Percentiles rank a stretch among this genome's conserved stretches.
Evolutionary conservation across 2,888 invertebrate species (phyloP).

Genomic region (Conistra vaccinii): DNA sequence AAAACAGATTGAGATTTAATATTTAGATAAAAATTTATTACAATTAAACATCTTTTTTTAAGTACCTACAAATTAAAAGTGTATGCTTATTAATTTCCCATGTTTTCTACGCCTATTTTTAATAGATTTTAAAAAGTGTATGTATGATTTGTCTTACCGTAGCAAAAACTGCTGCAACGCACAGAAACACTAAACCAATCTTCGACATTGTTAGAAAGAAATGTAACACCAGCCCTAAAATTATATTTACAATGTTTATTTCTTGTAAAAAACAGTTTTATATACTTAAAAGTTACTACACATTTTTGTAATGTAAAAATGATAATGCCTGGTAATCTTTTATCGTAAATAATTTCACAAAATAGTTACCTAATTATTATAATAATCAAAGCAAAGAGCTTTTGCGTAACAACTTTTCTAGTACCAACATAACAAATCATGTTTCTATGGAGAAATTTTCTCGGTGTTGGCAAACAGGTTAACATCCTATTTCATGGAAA

Average conservation of each 20-base stretch:
- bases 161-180: slow-evolving; percentile 31
- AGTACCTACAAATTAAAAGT: not conserved
- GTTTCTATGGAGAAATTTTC: not conserved
- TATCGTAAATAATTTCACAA: slow-evolving; percentile 44
- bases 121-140: not conserved
- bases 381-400: slow-evolving; percentile 13
- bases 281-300: slow-evolving; percentile 64
- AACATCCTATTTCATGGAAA: not conserved
- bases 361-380: slow-evolving; percentile 34
- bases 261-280: slow-evolving; percentile 55
- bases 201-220: slow-evolving; percentile 50
- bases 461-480: not conserved
- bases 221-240: slow-evolving; percentile 49
- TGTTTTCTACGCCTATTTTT: not conserved
- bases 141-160: slow-evolving; percentile 50
- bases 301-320: slow-evolving; percentile 27
- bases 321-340: slow-evolving; percentile 41
- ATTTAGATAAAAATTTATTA: not conserved
- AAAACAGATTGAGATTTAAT: not conserved
- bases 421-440: not conserved
- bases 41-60: too few species aligned
- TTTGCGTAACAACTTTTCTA: slow-evolving; percentile 45
- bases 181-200: slow-evolving; percentile 42
- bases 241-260: slow-evolving; percentile 63
- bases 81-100: too few species aligned